Evolutionary conservation across 2,797 vertebrate species (phyloP), one percentile per base, ranked within the genome.

Genomic region (Nyctibius grandis): DNA sequence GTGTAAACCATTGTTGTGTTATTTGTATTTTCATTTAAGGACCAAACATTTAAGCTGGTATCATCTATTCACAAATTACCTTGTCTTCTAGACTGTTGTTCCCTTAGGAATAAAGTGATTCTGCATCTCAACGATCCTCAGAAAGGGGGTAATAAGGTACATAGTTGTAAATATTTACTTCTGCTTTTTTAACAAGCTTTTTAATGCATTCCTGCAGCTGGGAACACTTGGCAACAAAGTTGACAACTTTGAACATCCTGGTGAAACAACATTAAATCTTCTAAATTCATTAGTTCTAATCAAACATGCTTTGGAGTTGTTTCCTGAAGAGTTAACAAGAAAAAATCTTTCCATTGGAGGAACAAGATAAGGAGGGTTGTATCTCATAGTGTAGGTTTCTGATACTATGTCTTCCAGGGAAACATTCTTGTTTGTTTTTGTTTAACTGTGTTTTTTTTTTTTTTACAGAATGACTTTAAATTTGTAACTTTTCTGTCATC

Each of bases 121-220:
- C 31, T 88, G 28, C 61, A 36, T 61, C 42, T 77, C 44, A 40
- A 0, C 48, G 34, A 28, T n/a, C 68, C 65, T 80, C 76, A 57
- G 50, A 61, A 88, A 72, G 15, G 14, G 44, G 2, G 17, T 77
- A 61, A 45, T 77, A 93, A 51, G 15, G 29, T 40, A 69, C 34
- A 7, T 33, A 61, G 48, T 34, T 83, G 74, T 85, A 94, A 95
- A 94, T 93, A 94, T 73, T 95, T 89, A 60, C 77, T 64, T 82
- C 44, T 89, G 45, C 48, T 80, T 91, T 91, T 95, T 86, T 81
- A 90, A 88, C 28, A 69, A 69, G 23, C 19, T 75, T 59, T 84
- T 92, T 31, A 42, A 45, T 85, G 56, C 6, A 1, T 67, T 94
- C 68, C 60, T 88, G 50, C 85, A 94, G 57, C 80, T 91, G 86